A percentile compares a stretch with the other conserved stretches of the same genome.
These are phyloP conservation scores for Girardia tigrina DNA, from an alignment of 2,888 invertebrate genomes.

Conservation along the genomic window DNA sequence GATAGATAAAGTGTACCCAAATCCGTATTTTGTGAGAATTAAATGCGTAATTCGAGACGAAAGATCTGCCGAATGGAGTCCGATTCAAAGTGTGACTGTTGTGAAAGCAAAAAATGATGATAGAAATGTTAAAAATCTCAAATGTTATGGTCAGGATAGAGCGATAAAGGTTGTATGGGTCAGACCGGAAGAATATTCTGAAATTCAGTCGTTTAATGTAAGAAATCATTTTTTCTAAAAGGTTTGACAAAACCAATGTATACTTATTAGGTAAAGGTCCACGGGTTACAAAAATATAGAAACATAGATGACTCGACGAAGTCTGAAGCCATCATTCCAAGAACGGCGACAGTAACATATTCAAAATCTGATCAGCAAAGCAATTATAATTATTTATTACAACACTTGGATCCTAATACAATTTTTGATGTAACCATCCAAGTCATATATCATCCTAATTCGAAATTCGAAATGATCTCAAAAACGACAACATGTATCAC, in stretches of 20 bases:
- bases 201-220: conserved; percentile 10
- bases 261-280: not conserved
- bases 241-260: not conserved
- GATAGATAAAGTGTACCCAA: conserved; percentile 23
- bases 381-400: not conserved
- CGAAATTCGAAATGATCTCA: not conserved
- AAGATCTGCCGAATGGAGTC: conserved; percentile 21
- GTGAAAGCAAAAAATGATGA: not conserved
- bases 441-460: not conserved
- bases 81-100: not conserved
- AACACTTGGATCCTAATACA: conserved; percentile 27
- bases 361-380: not conserved
- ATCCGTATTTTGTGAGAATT: conserved; percentile 23
- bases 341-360: conserved; percentile 6
- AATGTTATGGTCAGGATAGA: not conserved
- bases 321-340: not conserved
- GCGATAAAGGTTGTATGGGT: conserved; percentile 27
- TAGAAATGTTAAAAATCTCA: not conserved
- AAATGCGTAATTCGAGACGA: not conserved
- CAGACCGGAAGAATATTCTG: not conserved
- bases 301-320: not conserved
- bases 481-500: conserved; percentile 29
- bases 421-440: conserved; percentile 21
- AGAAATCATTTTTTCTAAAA: not conserved
- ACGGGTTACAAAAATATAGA: not conserved